These are phyloP conservation scores for Bugula neritina DNA, from an alignment of 2,888 invertebrate species.

Conservation along the genomic window DNA sequence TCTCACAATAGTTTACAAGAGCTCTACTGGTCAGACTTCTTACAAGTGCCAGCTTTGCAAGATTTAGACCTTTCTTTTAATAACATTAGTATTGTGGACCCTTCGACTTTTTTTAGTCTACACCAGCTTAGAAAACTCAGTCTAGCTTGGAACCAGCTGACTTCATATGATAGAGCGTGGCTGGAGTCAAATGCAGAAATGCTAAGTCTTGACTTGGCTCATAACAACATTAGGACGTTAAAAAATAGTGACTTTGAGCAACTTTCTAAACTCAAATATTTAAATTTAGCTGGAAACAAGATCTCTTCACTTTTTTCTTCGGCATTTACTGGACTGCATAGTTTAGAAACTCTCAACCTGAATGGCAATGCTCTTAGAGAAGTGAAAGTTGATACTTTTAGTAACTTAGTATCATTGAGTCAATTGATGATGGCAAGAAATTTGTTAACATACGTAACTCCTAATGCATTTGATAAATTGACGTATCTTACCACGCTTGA, in stretches of 20 bases:
- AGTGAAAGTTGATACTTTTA: neutral
- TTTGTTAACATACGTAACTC: neutral
- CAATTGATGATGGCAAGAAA: neutral
- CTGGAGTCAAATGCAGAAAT: neutral
- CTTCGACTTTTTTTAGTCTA: neutral
- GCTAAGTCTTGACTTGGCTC: neutral
- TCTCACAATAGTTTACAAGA: neutral
- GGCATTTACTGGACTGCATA: neutral
- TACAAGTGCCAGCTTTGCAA: neutral
- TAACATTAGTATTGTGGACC: neutral
- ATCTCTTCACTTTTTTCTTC: neutral
- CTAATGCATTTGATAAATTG: neutral
- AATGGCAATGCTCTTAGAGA: neutral
- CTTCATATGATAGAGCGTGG: neutral
- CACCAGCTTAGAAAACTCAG: neutral
- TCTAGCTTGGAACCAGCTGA: constrained; percentile 1
- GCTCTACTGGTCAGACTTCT: neutral
- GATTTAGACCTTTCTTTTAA: neutral
- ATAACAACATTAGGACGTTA: neutral
- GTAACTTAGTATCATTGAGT: neutral
- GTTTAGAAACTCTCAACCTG: neutral
- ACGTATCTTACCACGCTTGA: neutral
- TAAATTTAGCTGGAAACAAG: neutral
- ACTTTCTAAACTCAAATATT: neutral
- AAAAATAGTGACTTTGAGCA: neutral